Evolutionary conservation across 2,113 vertebrate species (phyloP), one percentile per base, ranked within the genome.

Genomic region (Tupaia chinensis): DNA sequence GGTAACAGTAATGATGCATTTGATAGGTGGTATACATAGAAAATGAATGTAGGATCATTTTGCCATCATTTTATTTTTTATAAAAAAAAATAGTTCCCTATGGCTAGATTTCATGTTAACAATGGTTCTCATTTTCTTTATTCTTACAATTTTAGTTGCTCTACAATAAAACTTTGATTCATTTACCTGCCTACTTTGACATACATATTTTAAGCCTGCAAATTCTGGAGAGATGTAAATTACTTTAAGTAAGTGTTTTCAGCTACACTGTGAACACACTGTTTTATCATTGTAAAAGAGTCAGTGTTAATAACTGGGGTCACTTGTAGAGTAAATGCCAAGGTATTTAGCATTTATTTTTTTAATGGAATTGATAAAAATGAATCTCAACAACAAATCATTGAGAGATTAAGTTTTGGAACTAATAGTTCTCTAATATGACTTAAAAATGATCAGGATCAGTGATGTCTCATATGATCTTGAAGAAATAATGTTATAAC

Each of bases 61-160:
- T 54, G 23, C 77, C 16, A 80, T 89, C 58, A 53, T 90, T 76
- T 93, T 29, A 1, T 80, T 29, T 61, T 87, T 96, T 95, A 96
- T 91, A 81, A 81, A 95, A 32, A 32, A 32, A 32, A 22, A 69
- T 32, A 23, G 54, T 80, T 54, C 82, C 93, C 94, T 96, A 88
- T 92, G 89, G 92, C 96, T 98, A 95, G 92, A 97, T 98, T 98
- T 96, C 91, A 70, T 96, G 97, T 97, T 98, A 98, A 96, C 87
- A 96, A 93, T 97, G 68, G 27, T 20, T 72, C 74, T 91, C 83
- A 56, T 94, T 96, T 73, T 81, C 79, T 76, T 95, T 74, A 32
- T 14, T 92, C 95, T 96, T 91, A 81, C 87, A 93, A 92, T 97
- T 78, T 92, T 94, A 95, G 84, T 97, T 97, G 95, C 95, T 98